Evolutionary conservation across 2,797 vertebrate genomes (phyloP).

Genomic region (Poecilia velifera): DNA sequence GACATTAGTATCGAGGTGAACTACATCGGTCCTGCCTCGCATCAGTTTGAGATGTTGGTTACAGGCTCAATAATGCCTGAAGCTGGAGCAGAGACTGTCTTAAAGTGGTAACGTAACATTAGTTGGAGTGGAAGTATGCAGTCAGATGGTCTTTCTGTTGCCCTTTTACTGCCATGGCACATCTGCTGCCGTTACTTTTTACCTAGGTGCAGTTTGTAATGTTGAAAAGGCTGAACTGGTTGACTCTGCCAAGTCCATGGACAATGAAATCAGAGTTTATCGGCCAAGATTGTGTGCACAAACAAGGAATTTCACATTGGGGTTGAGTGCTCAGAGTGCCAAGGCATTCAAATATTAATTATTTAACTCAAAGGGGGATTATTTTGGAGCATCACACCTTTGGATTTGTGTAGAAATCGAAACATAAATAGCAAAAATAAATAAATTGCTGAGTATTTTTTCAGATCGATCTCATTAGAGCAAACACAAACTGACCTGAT

Average conservation of each 20-base stretch:
- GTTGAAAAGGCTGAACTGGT: background rate
- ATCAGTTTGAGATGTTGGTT: slow-evolving; percentile 4
- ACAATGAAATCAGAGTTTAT: background rate
- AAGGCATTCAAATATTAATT: background rate
- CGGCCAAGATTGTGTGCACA: background rate
- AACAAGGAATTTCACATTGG: background rate
- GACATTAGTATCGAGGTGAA: slow-evolving; percentile 1
- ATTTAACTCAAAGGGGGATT: background rate
- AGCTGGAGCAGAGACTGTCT: slow-evolving; percentile 3
- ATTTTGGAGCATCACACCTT: background rate
- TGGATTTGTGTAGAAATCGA: slow-evolving; percentile 17
- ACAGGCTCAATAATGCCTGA: background rate
- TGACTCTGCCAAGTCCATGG: background rate
- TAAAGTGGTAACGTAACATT: background rate
- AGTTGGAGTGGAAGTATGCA: background rate
- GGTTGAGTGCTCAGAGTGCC: background rate
- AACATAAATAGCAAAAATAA: slow-evolving; percentile 14
- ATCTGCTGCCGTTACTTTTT: background rate
- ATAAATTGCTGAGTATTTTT: slow-evolving; percentile 52
- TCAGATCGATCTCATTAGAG: slow-evolving; percentile 57
- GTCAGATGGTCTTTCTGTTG: slow-evolving; percentile 3
- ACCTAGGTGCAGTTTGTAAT: background rate
- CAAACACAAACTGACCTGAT: slow-evolving; percentile 42
- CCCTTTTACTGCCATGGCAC: background rate
- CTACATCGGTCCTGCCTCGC: background rate